Base-by-base conservation (phyloP, 2,797 vertebrate species). In the Lophius americanus region DNA sequence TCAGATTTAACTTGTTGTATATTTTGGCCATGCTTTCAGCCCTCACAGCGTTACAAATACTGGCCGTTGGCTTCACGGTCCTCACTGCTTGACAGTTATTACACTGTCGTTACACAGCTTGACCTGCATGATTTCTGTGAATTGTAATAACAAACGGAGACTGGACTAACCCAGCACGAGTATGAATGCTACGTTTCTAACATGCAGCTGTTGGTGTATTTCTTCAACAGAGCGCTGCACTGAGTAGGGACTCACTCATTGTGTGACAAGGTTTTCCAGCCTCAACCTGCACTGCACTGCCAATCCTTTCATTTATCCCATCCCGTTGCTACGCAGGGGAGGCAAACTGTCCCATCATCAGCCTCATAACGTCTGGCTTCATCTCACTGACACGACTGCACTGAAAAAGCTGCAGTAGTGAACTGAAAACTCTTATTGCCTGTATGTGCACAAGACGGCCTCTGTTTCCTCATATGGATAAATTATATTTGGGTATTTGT, bases 161-260 rank as follows among this genome's bases (percentile, higher is more conserved):
- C 83, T 68, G 60, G 43, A 85, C 83, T 91, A 85, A 89, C 72
- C 35, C 9, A 7, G 68, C 86, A 82, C 69, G 67, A 64, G 71
- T 79, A 59, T 82, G 77, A 74, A 61, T 63, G 57, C 69, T 39
- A 53, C 50, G 48, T 88, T 53, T 87, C 92, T 94, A 92, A 94
- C 66, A 9, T 91, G 54, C 91, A 85, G 85, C 86, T 93, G 82
- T 92, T 71, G 84, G 77, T 94, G 86, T 94, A 85, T 94, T 89
- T 84, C 83, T 71, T 90, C 90, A 89, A 94, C 93, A 95, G 94
- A 94, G 87, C 88, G 74, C 84, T 73, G 91, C 92, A 70, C 91
- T 90, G 91, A 94, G 93, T 92, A 93, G 93, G 81, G 93, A 89
- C 75, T 87, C 93, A 82, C 92, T 95, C 81, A 87, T 93, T 89